Conservation (phyloP, 2,797 vertebrate genomes). For the Channallabes apus region DNA sequence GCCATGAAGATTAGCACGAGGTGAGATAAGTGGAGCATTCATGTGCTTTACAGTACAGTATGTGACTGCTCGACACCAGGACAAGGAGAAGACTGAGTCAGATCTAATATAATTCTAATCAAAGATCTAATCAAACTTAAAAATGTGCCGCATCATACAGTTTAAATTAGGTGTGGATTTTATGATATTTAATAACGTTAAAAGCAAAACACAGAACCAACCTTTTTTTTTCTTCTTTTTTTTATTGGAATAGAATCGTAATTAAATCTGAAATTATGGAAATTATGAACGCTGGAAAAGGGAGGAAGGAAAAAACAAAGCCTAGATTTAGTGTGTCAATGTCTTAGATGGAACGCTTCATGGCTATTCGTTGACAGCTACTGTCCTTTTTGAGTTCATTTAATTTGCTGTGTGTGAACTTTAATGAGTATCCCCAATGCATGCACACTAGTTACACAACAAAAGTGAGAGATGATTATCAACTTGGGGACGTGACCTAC, state of each 20-base stretch:
- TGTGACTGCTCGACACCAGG: background rate
- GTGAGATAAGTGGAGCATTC: background rate
- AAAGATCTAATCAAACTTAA: too few relatives aligned
- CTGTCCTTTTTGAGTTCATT: background rate
- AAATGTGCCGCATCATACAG: background rate
- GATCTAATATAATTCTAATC: background rate
- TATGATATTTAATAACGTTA: background rate
- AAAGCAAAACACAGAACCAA: background rate
- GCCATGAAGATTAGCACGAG: slow-evolving; percentile 29
- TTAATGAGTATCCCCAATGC: too few relatives aligned
- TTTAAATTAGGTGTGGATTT: background rate
- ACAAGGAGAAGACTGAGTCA: background rate
- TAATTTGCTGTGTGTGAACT: slow-evolving; percentile 12
- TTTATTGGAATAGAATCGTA: background rate
- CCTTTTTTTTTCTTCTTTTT: background rate
- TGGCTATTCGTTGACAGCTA: background rate
- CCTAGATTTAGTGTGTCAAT: background rate
- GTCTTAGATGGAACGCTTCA: slow-evolving; percentile 1
- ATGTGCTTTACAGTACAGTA: background rate
- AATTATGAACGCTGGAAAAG: background rate
- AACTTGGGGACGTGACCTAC: background rate
- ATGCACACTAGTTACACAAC: background rate
- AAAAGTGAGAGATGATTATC: slow-evolving; percentile 8
- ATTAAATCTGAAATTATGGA: background rate
- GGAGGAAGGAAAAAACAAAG: background rate